Base-by-base conservation (phyloP, 30 jellyfish, hydroid and myxozoan species). In the Catostylus mosaicus region DNA sequence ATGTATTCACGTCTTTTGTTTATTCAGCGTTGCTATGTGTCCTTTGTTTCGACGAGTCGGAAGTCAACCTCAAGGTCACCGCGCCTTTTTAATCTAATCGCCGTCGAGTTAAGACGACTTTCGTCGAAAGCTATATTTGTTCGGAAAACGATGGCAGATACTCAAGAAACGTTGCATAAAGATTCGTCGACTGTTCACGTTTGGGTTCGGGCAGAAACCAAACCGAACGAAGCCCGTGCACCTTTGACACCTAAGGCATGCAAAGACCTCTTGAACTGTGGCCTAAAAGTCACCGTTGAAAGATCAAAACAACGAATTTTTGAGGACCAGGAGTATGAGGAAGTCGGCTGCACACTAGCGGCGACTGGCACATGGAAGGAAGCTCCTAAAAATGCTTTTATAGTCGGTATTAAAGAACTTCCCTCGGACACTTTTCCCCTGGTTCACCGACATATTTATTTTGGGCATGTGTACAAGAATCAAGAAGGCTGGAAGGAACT, bases 401-500 rank as follows among this genome's bases (percentile, higher is more conserved):
- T 86, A n/a, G 86, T 86, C 61, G 89, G 96, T 6, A 64, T 86
- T 6, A 86, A 75, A 65, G 96, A 86, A 60, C 90, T 86, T 35
- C 89, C 89, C 10, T 40, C 65, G 26, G 96, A 75, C n/a, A 5
- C 89, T 0, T 68, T 67, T 38, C 89, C 89, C 19, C 85, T 86
- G 48, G 67, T 64, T 23, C 96, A 86, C 35, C 80, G 62, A 19
- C 96, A 86, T 52, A 77, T 86, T 8, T 86, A 40, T 61, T 86
- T 86, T 30, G 89, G 88, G 19, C 96, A 86, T 73, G 80, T 62
- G 35, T 86, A 45, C 86, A 86, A 86, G 77, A 75, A 86, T 50
- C 96, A 86, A 26, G 89, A 48, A 75, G 96, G 96, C 75, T 86
- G 96, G 89, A 60, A 86, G 32, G 90, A 86, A 23, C 73, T 86